phyloP scores from a whole-genome alignment of 2,113 vertebrate species.

The Heterotilapia buettikoferi region DNA sequence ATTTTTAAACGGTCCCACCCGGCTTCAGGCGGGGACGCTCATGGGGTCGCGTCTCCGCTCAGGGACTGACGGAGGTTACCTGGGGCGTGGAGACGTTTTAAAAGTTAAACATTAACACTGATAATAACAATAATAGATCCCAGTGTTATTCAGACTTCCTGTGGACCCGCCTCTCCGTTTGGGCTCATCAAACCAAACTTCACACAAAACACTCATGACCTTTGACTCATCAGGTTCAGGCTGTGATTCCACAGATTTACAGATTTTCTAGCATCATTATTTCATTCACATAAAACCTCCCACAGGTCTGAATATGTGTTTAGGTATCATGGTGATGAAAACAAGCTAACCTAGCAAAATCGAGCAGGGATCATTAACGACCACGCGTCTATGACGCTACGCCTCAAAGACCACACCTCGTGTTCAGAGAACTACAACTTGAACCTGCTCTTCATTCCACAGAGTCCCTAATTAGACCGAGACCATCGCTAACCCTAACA shows the following conservation, averaged over 20 bases:
- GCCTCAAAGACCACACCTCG: neutral
- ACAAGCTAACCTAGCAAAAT: neutral
- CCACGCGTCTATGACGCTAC: fast-evolving
- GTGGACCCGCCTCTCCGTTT: neutral
- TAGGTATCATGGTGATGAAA: neutral
- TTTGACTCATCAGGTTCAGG: neutral
- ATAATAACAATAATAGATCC: neutral
- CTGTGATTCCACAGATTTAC: neutral
- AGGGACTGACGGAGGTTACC: neutral
- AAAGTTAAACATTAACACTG: neutral
- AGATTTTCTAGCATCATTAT: neutral
- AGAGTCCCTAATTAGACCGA: neutral
- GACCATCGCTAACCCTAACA: neutral
- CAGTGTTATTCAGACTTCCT: neutral
- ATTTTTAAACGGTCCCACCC: conserved; percentile 77
- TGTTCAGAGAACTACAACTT: neutral
- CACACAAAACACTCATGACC: neutral
- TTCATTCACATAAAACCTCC: neutral
- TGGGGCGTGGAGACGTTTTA: neutral
- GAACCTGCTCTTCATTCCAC: neutral
- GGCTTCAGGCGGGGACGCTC: neutral
- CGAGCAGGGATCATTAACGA: neutral
- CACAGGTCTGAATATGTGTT: neutral
- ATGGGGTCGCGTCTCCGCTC: neutral
- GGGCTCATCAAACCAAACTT: neutral